Evolutionary conservation across 2,797 vertebrate species (phyloP).

Genomic region (Leptodactylus fallax): DNA sequence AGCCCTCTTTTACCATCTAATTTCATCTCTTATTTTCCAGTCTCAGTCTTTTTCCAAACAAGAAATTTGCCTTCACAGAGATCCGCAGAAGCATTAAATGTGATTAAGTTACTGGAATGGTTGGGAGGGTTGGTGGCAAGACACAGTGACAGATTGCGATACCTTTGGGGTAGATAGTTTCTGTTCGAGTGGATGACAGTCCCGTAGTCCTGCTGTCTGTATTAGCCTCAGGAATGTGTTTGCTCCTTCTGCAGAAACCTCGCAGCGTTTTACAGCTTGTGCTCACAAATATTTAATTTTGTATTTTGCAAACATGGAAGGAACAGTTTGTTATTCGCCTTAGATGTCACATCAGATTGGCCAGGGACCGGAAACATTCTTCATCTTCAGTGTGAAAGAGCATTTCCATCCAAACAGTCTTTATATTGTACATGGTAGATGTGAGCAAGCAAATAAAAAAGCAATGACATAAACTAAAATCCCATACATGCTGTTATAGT

Average conservation of each 20-base stretch:
- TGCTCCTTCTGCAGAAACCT: conserved; percentile 28
- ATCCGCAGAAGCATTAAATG: background rate
- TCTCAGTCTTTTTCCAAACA: background rate
- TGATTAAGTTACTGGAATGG: conserved; percentile 28
- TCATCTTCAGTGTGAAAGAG: background rate
- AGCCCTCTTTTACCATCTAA: background rate
- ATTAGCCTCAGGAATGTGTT: conserved; percentile 12
- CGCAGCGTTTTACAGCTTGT: background rate
- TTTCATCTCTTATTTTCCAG: background rate
- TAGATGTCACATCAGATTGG: conserved; percentile 4
- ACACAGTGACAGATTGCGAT: conserved; percentile 39
- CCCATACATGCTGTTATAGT: background rate
- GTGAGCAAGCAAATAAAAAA: background rate
- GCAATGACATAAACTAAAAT: background rate
- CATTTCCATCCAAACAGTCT: background rate
- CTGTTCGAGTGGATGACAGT: conserved; percentile 26
- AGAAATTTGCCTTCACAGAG: background rate
- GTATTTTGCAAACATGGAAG: conserved; percentile 41
- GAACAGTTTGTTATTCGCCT: conserved; percentile 9
- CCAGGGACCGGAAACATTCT: background rate
- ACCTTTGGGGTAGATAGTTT: conserved; percentile 40
- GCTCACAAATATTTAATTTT: conserved; percentile 38
- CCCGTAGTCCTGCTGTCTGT: background rate
- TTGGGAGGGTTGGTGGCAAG: conserved; percentile 7
- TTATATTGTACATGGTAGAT: background rate